These are phyloP conservation scores for Ostrea edulis DNA, from an alignment of 1,140 invertebrate species.

Conservation along the genomic window DNA sequence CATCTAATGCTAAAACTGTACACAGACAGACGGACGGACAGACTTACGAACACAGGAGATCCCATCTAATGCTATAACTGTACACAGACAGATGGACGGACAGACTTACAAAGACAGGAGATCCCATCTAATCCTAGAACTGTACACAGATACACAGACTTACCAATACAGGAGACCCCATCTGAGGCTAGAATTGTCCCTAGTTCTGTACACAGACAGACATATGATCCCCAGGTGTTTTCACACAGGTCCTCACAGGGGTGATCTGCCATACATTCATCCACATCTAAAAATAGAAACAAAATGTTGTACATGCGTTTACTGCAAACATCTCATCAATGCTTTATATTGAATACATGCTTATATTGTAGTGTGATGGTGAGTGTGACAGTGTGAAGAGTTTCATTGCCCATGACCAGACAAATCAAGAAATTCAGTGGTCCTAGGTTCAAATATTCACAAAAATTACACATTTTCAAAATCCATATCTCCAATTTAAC, in stretches of 20 bases:
- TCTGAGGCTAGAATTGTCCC: conserved; percentile 51
- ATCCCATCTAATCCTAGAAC: too few relatives aligned
- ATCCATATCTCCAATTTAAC: too few relatives aligned
- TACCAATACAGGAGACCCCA: conserved; percentile 55
- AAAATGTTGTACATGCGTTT: neutral
- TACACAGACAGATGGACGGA: conserved; percentile 1
- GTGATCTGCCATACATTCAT: conserved; percentile 56
- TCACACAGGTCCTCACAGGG: conserved; percentile 62
- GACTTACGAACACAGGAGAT: conserved; percentile 54
- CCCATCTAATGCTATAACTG: conserved; percentile 37
- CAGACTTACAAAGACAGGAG: neutral
- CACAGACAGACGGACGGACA: neutral
- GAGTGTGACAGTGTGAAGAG: too few relatives aligned
- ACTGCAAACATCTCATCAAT: too few relatives aligned
- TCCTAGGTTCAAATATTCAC: too few relatives aligned
- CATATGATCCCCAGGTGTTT: conserved; percentile 63
- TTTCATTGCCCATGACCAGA: too few relatives aligned
- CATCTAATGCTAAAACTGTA: too few relatives aligned
- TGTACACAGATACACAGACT: neutral
- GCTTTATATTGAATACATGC: too few relatives aligned
- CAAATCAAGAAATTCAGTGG: too few relatives aligned
- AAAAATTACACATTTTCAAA: too few relatives aligned
- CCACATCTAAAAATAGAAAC: conserved; percentile 56
- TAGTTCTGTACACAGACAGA: conserved; percentile 56
- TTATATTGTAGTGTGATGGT: too few relatives aligned